phyloP scores from a whole-genome alignment of 2,797 vertebrate genomes.

The Phalanger gymnotis region DNA sequence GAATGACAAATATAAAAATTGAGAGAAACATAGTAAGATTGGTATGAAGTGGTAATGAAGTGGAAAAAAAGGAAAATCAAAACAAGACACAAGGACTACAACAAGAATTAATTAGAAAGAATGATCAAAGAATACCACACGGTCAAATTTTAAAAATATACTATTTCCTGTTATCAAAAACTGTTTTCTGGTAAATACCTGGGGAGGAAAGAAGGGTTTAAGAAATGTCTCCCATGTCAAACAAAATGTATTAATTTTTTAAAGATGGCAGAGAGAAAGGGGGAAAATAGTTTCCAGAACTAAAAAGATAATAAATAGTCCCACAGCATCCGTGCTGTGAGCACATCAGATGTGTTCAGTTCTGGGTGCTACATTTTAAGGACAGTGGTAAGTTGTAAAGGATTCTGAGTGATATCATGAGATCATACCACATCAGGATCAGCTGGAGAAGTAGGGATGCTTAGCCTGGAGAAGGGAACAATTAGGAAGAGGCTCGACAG shows the following conservation, averaged over 20 bases:
- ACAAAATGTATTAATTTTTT: background rate
- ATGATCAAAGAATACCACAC: background rate
- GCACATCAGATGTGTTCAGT: background rate
- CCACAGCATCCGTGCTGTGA: background rate
- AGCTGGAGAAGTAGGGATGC: background rate
- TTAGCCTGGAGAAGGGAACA: background rate
- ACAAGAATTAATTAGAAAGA: background rate
- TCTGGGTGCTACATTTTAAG: background rate
- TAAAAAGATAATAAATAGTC: background rate
- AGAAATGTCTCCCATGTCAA: background rate
- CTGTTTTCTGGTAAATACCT: background rate
- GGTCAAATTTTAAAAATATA: background rate
- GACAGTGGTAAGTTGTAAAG: background rate
- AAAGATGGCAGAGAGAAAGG: background rate
- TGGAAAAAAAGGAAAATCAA: background rate
- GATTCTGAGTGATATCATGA: background rate
- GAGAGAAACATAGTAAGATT: background rate
- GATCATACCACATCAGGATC: background rate
- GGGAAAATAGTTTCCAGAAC: background rate
- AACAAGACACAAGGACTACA: background rate
- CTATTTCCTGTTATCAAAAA: too few species aligned
- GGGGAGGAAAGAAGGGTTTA: background rate
- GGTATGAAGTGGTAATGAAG: too few species aligned
- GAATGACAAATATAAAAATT: background rate
- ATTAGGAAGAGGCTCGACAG: background rate